Evolutionary conservation across 2,113 vertebrate species (phyloP).

Genomic region (Caracal caracal): DNA sequence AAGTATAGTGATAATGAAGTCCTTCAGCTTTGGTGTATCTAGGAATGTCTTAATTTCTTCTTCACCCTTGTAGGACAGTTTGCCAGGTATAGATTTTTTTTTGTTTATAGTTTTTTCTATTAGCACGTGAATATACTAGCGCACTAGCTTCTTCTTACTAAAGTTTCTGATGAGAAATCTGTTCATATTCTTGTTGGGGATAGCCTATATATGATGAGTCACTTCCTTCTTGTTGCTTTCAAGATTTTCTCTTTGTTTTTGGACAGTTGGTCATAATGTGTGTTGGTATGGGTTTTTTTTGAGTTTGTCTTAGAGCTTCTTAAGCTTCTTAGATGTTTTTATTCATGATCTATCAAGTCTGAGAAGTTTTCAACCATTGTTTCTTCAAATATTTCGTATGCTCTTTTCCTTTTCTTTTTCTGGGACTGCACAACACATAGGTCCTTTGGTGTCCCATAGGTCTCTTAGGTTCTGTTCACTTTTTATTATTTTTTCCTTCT

Average conservation of each 20-base stretch:
- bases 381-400: neutral
- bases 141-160: neutral
- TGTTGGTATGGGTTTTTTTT: neutral
- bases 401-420: neutral
- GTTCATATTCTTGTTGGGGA: neutral
- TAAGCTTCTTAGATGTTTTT: neutral
- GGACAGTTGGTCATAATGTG: neutral
- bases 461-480: neutral
- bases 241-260: neutral
- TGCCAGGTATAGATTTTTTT: neutral
- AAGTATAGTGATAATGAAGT: neutral
- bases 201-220: neutral
- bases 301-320: neutral
- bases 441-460: neutral
- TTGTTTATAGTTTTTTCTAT: neutral
- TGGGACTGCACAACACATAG: neutral
- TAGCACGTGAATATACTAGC: neutral
- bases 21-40: neutral
- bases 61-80: neutral
- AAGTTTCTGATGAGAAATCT: neutral
- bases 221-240: neutral
- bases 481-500: neutral
- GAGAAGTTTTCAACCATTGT: neutral
- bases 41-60: neutral
- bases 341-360: neutral